Percentiles rank a stretch among this genome's conserved stretches.
Evolutionary conservation across 2,113 vertebrate species (phyloP).

Genomic region (Crocuta crocuta): DNA sequence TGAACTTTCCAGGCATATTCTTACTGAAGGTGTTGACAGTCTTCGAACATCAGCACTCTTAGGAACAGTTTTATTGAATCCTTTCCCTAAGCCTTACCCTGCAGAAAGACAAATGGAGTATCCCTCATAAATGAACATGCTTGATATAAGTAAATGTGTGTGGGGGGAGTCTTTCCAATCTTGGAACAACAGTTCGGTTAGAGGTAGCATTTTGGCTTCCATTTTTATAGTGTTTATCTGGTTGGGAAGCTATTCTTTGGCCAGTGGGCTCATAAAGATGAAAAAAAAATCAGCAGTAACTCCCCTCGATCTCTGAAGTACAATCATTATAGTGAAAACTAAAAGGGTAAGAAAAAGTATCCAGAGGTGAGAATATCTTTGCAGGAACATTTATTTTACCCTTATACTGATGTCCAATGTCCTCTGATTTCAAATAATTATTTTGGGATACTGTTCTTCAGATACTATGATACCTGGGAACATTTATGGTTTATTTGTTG

Average conservation of each 20-base stretch:
- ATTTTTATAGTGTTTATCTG: not conserved
- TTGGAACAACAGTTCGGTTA: not conserved
- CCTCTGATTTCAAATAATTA: not conserved
- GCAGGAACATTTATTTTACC: not conserved
- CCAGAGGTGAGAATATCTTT: not conserved
- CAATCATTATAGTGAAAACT: not conserved
- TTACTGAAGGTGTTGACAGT: not conserved
- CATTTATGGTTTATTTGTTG: not conserved
- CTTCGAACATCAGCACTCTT: not conserved
- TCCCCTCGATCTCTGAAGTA: not conserved
- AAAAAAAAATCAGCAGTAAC: too few species aligned
- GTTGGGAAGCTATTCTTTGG: not conserved
- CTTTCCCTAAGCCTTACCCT: not conserved
- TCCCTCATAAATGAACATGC: not conserved
- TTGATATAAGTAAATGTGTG: not conserved
- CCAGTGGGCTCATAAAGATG: too few species aligned
- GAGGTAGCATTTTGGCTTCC: not conserved
- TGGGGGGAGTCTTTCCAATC: not conserved
- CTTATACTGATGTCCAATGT: not conserved
- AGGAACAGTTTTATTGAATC: rapidly evolving
- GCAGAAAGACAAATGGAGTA: not conserved
- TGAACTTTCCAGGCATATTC: not conserved
- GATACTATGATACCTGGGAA: not conserved
- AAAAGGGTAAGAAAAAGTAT: not conserved
- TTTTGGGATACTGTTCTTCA: not conserved